These are phyloP conservation scores for Eciton burchellii DNA, from an alignment of 1,140 invertebrate genomes.

Conservation along the genomic window DNA sequence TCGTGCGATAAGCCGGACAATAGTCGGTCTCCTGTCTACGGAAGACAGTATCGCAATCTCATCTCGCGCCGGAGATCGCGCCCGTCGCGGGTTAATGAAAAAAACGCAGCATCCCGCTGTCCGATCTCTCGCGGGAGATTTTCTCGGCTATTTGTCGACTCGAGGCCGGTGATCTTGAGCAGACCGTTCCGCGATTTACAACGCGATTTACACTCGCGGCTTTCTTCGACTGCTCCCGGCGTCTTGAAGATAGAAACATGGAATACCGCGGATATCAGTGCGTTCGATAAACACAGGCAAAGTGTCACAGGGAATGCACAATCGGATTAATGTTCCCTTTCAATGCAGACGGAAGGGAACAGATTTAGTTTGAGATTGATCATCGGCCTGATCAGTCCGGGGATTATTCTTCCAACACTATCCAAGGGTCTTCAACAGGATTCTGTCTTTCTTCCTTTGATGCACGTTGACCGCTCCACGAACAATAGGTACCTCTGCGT, in stretches of 20 bases:
- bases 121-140: slow-evolving; percentile 51
- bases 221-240: not conserved
- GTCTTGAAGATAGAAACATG: not conserved
- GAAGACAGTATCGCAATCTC: slow-evolving; percentile 73
- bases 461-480: too few relatives aligned
- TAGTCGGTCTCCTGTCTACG: slow-evolving; percentile 63
- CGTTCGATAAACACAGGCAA: too few relatives aligned
- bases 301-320: too few relatives aligned
- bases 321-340: too few relatives aligned
- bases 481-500: too few relatives aligned
- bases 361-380: too few relatives aligned
- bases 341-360: too few relatives aligned
- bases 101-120: slow-evolving; percentile 27
- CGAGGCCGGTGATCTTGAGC: slow-evolving; percentile 41
- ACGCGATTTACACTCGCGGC: not conserved
- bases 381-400: too few relatives aligned
- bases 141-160: slow-evolving; percentile 55
- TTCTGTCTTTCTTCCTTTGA: too few relatives aligned
- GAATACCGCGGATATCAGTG: not conserved
- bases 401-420: too few relatives aligned
- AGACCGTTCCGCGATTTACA: slow-evolving; percentile 2
- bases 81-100: slow-evolving; percentile 50
- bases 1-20: slow-evolving; percentile 71
- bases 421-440: too few relatives aligned
- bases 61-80: slow-evolving; percentile 61